phyloP scores from a whole-genome alignment of 2,888 invertebrate genomes.

The Acleris cristana region DNA sequence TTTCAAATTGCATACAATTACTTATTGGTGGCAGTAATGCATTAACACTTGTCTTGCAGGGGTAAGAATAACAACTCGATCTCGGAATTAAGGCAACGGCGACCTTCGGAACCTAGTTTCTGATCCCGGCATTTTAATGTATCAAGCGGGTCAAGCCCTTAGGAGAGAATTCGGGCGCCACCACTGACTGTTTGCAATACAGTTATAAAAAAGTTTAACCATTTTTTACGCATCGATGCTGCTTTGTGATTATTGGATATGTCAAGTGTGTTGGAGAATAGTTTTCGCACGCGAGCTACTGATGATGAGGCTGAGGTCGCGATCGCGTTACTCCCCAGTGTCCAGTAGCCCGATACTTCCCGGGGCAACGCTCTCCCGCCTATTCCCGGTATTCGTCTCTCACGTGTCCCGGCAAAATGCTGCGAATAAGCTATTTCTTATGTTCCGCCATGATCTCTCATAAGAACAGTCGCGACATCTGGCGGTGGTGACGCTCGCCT shows the following conservation, averaged over 20 bases:
- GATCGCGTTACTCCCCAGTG: conserved; percentile 36
- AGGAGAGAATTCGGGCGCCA: no score
- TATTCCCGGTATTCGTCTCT: conserved; percentile 33
- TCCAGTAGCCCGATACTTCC: conserved; percentile 40
- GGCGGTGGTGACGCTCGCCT: conserved; percentile 11
- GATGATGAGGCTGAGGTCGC: conserved; percentile 20
- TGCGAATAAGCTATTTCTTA: conserved; percentile 16
- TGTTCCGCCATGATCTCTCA: conserved; percentile 7
- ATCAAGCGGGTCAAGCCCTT: no score
- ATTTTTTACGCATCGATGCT: neutral
- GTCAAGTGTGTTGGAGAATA: neutral
- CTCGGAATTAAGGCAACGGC: no score
- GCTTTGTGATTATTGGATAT: neutral
- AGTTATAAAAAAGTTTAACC: no score
- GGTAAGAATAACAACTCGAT: no score
- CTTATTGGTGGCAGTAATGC: no score
- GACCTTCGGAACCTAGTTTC: no score
- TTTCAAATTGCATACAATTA: no score
- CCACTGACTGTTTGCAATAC: no score
- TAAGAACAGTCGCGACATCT: conserved; percentile 9
- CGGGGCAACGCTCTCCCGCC: conserved; percentile 42
- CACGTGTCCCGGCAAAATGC: conserved; percentile 26
- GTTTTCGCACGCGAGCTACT: conserved; percentile 21
- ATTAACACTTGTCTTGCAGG: no score
- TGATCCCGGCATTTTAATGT: no score